phyloP scores from a whole-genome alignment of 2,113 vertebrate species.

The Lamprologus sp. region DNA sequence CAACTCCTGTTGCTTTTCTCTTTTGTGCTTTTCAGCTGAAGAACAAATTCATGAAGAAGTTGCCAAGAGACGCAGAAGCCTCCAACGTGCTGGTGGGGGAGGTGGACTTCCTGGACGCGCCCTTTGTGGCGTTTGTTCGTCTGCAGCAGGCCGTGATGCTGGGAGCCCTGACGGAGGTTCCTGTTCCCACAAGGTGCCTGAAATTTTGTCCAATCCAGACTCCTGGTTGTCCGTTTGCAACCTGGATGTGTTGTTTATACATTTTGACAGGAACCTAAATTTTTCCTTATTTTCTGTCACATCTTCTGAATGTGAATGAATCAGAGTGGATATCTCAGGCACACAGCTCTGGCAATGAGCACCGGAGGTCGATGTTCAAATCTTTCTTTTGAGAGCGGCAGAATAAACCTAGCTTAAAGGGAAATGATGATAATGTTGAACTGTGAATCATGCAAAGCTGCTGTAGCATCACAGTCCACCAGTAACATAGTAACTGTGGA shows the following conservation, averaged over 20 bases:
- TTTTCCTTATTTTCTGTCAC: neutral
- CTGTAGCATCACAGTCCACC: neutral
- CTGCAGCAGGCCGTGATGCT: constrained; percentile 96
- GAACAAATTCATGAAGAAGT: constrained; percentile 99
- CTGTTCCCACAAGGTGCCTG: constrained; percentile 88
- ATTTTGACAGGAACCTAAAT: fast-evolving
- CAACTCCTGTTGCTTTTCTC: neutral
- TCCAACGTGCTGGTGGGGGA: constrained; percentile 97
- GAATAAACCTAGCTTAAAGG: neutral
- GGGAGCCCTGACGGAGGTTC: constrained; percentile 93
- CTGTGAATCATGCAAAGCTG: neutral
- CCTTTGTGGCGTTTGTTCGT: constrained; percentile 94
- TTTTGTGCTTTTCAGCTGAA: constrained; percentile 75
- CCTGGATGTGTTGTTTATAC: neutral
- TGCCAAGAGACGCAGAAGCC: constrained; percentile 94
- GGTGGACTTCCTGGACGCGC: constrained; percentile 90
- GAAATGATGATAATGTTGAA: neutral
- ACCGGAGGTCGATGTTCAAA: fast-evolving
- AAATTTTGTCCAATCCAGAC: neutral
- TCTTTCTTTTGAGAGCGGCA: neutral
- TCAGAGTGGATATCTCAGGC: neutral
- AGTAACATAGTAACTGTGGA: neutral
- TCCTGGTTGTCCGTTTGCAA: neutral
- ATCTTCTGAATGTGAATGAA: too few species aligned
- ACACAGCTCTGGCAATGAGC: neutral